Evolutionary conservation across 35 echinoderm and acorn worm species (phyloP).

Genomic region (Diadema setosum): DNA sequence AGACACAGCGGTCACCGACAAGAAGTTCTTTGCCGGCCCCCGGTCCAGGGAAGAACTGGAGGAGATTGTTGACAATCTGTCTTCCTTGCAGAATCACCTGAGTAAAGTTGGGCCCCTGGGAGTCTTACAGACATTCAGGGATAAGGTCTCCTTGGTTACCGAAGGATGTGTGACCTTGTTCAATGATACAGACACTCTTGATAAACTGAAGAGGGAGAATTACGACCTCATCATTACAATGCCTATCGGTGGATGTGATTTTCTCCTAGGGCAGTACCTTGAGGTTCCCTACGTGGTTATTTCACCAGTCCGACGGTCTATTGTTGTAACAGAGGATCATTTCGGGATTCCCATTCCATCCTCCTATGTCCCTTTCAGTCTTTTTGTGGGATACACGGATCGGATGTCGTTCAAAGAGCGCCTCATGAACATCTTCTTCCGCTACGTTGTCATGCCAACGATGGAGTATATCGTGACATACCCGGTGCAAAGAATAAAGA

Average conservation of each 20-base stretch:
- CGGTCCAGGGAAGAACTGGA: not conserved
- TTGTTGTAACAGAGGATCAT: conserved; percentile 5
- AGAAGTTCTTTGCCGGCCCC: not conserved
- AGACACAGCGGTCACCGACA: not conserved
- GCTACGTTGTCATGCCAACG: not conserved
- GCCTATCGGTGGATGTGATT: not conserved
- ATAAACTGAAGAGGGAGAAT: conserved; percentile 1
- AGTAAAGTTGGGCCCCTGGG: not conserved
- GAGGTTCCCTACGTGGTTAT: conserved; percentile 1
- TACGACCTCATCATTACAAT: conserved; percentile 5
- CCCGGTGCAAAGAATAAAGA: not conserved
- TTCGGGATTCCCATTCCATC: conserved; percentile 4
- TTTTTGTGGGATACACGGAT: not conserved
- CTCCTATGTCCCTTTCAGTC: not conserved
- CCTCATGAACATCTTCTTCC: not conserved
- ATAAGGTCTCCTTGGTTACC: not conserved
- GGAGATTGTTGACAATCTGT: not conserved
- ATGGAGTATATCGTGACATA: not conserved
- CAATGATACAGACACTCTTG: not conserved
- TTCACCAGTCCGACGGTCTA: not conserved
- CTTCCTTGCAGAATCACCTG: not conserved
- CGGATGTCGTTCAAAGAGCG: conserved; percentile 6
- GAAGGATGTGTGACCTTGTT: not conserved
- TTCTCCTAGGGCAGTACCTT: not conserved
- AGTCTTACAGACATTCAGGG: not conserved